These are phyloP conservation scores for Shargacucullia verbasci DNA, from an alignment of 2,888 invertebrate species.

Conservation along the genomic window DNA sequence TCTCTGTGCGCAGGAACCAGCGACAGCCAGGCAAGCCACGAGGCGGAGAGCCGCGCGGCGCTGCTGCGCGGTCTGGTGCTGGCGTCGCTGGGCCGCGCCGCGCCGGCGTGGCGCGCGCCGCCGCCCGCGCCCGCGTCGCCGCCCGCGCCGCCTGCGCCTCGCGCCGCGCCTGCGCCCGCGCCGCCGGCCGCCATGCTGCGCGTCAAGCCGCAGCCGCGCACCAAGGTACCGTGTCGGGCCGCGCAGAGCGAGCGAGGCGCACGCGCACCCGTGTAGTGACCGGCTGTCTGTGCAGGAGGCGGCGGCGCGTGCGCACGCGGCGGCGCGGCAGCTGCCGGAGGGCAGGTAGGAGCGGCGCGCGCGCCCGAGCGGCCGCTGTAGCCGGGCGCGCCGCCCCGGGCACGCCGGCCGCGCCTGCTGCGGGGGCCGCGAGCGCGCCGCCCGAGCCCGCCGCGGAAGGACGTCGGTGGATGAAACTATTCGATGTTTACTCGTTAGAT, in stretches of 20 bases:
- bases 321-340: slow-evolving; percentile 79
- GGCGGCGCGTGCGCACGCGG: slow-evolving; percentile 68
- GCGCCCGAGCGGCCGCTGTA: slow-evolving; percentile 62
- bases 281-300: slow-evolving; percentile 52
- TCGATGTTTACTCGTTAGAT: slow-evolving; percentile 74
- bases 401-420: too few relatives aligned
- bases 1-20: slow-evolving; percentile 60
- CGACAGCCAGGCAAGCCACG: slow-evolving; percentile 67
- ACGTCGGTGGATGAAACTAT: slow-evolving; percentile 69
- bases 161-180: slow-evolving; percentile 51
- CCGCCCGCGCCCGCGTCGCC: slow-evolving; percentile 56
- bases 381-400: slow-evolving; percentile 58
- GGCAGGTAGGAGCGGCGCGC: slow-evolving; percentile 80
- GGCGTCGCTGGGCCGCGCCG: slow-evolving; percentile 80
- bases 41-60: slow-evolving; percentile 80
- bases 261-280: slow-evolving; percentile 22
- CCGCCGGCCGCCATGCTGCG: slow-evolving; percentile 70
- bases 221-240: slow-evolving; percentile 68
- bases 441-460: slow-evolving; percentile 50
- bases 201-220: slow-evolving; percentile 81
- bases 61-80: slow-evolving; percentile 83
- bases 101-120: slow-evolving; percentile 64
- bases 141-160: slow-evolving; percentile 48
- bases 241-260: slow-evolving; percentile 19
- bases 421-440: slow-evolving; percentile 43